Conservation (phyloP, 2,797 vertebrate species). For the Molossus molossus region DNA sequence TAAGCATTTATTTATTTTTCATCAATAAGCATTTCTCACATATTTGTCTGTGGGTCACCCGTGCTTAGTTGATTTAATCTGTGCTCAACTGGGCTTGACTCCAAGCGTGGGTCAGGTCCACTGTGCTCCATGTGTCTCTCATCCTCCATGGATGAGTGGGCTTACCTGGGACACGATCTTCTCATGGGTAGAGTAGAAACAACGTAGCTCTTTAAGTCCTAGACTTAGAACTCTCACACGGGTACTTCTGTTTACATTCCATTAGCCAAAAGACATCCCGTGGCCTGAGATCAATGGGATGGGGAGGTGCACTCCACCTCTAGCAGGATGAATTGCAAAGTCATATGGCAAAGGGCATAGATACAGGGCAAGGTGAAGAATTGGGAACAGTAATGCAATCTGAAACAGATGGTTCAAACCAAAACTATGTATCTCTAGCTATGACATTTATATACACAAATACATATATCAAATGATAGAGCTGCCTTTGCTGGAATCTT, state of each 20-base stretch:
- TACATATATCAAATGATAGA: conserved; percentile 74
- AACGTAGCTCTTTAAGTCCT: background rate
- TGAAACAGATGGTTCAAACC: conserved; percentile 80
- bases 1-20: too few relatives aligned
- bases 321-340: conserved; percentile 9
- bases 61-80: conserved; percentile 22
- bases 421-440: conserved; percentile 75
- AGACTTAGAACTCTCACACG: background rate
- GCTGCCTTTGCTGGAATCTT: conserved; percentile 40
- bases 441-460: conserved; percentile 74
- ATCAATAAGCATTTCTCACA: background rate
- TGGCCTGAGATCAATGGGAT: background rate
- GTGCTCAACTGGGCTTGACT: background rate
- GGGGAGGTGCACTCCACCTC: background rate
- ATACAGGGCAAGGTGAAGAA: background rate
- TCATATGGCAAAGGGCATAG: background rate
- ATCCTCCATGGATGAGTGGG: background rate
- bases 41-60: background rate
- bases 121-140: background rate
- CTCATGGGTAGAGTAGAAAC: background rate
- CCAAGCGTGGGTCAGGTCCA: background rate
- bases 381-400: conserved; percentile 64
- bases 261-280: background rate
- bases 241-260: background rate
- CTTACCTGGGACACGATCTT: background rate